Conservation (phyloP, 2,113 vertebrate genomes). For the Thryonomys swinderianus region DNA sequence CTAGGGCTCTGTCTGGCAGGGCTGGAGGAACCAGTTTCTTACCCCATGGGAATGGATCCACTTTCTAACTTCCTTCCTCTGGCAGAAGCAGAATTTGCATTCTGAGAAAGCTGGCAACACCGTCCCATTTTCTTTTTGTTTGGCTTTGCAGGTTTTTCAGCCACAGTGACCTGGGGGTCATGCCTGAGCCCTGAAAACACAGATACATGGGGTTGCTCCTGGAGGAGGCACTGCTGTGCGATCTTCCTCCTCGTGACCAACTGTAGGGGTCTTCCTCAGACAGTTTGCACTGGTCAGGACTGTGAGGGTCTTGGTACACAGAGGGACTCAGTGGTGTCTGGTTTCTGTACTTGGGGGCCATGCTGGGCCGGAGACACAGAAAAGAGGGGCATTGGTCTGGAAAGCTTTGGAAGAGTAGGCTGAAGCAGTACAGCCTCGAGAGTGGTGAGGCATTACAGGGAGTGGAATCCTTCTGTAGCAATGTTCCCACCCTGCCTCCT, state of each 20-base stretch:
- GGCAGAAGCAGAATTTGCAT: not conserved
- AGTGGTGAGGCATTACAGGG: not conserved
- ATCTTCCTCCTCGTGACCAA: not conserved
- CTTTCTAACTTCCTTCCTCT: not conserved
- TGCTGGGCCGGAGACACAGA: not conserved
- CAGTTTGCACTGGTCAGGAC: not conserved
- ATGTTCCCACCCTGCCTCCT: accelerated
- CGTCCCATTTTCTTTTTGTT: not conserved
- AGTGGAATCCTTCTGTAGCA: too few species aligned
- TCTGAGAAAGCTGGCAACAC: not conserved
- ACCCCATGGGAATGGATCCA: accelerated
- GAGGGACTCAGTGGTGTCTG: too few species aligned
- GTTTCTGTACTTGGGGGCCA: not conserved
- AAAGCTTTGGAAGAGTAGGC: too few species aligned
- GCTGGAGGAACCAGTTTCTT: not conserved
- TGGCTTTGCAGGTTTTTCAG: not conserved
- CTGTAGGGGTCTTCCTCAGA: not conserved
- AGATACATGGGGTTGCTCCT: not conserved
- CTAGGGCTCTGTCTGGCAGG: not conserved
- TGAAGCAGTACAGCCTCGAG: not conserved
- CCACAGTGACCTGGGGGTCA: not conserved
- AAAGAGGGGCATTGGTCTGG: not conserved
- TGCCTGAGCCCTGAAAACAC: not conserved
- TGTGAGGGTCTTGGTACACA: not conserved
- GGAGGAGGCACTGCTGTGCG: not conserved